Evolutionary conservation across 2,888 invertebrate species (phyloP).

Genomic region (Clepsis dumicolana): DNA sequence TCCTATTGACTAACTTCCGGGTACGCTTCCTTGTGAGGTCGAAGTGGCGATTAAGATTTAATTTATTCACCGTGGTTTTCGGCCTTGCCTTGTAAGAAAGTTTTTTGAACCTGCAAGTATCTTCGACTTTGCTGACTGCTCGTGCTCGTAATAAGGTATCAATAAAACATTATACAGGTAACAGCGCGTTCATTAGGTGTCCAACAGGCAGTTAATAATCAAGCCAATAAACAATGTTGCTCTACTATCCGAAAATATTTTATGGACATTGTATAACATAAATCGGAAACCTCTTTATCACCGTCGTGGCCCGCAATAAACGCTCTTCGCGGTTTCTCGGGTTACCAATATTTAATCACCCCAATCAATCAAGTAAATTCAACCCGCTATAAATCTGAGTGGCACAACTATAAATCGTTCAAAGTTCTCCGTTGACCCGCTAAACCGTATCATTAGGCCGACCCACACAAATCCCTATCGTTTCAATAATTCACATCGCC

Average conservation of each 20-base stretch:
- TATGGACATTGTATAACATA: conserved; percentile 30
- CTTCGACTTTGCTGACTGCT: neutral
- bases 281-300: conserved; percentile 28
- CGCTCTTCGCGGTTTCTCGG: conserved; percentile 39
- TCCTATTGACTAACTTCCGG: conserved; percentile 23
- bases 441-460: conserved; percentile 66
- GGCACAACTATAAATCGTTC: conserved; percentile 45
- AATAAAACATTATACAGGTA: neutral
- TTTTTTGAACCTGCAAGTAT: neutral
- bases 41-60: conserved; percentile 25
- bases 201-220: conserved; percentile 1
- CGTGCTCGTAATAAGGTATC: neutral
- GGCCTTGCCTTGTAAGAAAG: conserved; percentile 24
- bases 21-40: conserved; percentile 22
- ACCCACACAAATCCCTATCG: conserved; percentile 60
- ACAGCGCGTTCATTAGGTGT: neutral
- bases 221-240: conserved; percentile 22
- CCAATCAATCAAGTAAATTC: conserved; percentile 37
- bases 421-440: conserved; percentile 53
- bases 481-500: conserved; percentile 70
- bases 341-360: conserved; percentile 39
- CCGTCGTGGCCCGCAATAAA: conserved; percentile 25
- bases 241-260: conserved; percentile 14
- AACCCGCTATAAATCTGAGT: conserved; percentile 36
- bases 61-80: conserved; percentile 11